Evolutionary conservation across 2,888 invertebrate genomes (phyloP), one percentile per base, ranked within the genome.

Genomic region (Aproaerema taeniolella): DNA sequence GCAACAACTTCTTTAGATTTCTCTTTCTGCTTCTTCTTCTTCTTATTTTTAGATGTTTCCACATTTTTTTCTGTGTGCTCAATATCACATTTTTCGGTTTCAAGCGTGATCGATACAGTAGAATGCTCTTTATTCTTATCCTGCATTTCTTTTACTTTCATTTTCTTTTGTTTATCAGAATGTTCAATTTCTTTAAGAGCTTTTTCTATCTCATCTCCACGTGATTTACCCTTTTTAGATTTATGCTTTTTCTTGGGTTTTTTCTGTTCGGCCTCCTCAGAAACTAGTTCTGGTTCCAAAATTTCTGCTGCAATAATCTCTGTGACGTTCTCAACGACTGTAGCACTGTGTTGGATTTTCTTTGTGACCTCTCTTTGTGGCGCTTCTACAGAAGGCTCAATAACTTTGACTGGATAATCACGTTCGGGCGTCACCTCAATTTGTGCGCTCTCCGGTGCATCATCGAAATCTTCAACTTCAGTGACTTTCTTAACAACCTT

Each of bases 171-270:
- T 47, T 66, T 77, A 31, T 74, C 68, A 20, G 62, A 59, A 36
- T 72, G 77, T 48, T 81, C 82, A 34, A 86, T 83, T 61, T 86
- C 86, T 62, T 81, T 85, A 0, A 86, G 61, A 30, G 82, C 85
- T 52, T 68, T 77, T 46, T 72, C 74, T 46, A 86, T 86, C 50
- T 86, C 85, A 48, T 86, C 83, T 50, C 74, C 76, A 11, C 55
- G 43, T 1, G 56, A 49, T 53, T 74, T 81, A n/a, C 46, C 39
- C 51, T 76, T 82, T 49, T 79, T 83, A n/a, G 60, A 20, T 48
- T 80, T 85, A 29, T 64, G 60, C 53, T 82, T 83, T 67, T 79
- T 82, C 57, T 81, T 82, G 2, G 57, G 38, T 54, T 74, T 81
- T 43, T 75, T 83, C 25, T 49, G 58, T 20, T 70, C 71, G 12